Percentiles rank a stretch among this genome's conserved stretches.
Conservation (phyloP, 2,797 vertebrate species). For the Heliangelus exortis region DNA sequence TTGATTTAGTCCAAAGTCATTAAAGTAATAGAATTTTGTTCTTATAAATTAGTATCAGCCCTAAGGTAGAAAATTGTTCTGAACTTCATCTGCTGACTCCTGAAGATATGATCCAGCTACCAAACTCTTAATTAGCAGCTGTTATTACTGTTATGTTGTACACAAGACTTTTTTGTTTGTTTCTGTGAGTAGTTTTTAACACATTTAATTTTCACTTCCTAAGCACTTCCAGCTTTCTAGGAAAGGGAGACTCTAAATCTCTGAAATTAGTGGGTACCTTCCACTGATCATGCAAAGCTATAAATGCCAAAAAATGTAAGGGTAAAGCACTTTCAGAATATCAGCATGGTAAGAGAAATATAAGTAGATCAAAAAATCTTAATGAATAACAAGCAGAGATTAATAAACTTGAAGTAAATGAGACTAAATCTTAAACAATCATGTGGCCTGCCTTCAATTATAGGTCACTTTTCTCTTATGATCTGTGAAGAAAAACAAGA, state of each 20-base stretch:
- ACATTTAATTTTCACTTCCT: neutral
- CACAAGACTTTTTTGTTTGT: neutral
- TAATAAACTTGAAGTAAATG: neutral
- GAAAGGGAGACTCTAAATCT: neutral
- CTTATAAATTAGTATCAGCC: neutral
- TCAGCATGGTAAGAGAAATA: neutral
- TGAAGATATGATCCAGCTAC: neutral
- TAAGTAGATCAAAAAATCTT: neutral
- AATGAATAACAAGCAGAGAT: neutral
- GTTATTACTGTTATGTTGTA: neutral
- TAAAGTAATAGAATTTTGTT: neutral
- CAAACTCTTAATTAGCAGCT: neutral
- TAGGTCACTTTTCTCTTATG: neutral
- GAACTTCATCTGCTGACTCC: neutral
- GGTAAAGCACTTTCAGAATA: neutral
- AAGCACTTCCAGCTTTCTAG: neutral
- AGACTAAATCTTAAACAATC: neutral
- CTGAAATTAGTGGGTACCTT: neutral
- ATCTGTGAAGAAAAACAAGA: neutral
- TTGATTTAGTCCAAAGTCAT: neutral
- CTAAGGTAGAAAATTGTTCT: neutral
- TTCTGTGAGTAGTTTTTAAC: neutral
- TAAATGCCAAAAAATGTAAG: neutral
- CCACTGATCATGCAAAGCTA: neutral
- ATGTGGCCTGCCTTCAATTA: neutral